Evolutionary conservation across 2,113 vertebrate species (phyloP).

Genomic region (Acrocephalus arundinaceus): DNA sequence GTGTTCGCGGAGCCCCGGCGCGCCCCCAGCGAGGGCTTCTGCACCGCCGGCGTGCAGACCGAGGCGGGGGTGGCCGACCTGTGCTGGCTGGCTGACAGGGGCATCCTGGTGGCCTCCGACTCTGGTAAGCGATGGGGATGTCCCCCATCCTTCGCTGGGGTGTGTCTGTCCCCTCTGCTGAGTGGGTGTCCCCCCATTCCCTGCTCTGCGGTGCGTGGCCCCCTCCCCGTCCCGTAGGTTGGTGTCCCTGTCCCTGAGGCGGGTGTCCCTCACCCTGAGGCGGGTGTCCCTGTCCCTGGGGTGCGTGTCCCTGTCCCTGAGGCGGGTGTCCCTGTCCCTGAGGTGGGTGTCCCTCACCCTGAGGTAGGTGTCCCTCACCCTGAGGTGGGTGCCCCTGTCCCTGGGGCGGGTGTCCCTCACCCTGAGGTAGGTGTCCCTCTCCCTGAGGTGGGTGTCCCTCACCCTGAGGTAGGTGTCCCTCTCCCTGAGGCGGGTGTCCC

Average conservation of each 20-base stretch:
- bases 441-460: not conserved
- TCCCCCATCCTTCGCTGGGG: accelerated
- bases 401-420: no score
- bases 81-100: slow-evolving; percentile 85
- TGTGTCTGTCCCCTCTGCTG: not conserved
- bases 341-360: no score
- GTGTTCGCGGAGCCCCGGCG: slow-evolving; percentile 86
- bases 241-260: no score
- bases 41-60: slow-evolving; percentile 92
- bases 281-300: no score
- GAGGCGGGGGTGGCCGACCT: slow-evolving; percentile 88
- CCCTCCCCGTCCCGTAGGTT: accelerated
- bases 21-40: slow-evolving; percentile 91
- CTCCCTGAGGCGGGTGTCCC: no score
- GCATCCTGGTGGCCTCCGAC: slow-evolving; percentile 87
- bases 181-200: not conserved
- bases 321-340: no score
- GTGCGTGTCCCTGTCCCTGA: no score
- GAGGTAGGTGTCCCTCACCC: no score
- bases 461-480: no score
- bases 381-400: not conserved
- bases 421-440: no score
- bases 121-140: slow-evolving; percentile 74
- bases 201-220: no score
- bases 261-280: no score